Base-by-base conservation (phyloP, 2,113 vertebrate species). In the Lepisosteus oculatus region DNA sequence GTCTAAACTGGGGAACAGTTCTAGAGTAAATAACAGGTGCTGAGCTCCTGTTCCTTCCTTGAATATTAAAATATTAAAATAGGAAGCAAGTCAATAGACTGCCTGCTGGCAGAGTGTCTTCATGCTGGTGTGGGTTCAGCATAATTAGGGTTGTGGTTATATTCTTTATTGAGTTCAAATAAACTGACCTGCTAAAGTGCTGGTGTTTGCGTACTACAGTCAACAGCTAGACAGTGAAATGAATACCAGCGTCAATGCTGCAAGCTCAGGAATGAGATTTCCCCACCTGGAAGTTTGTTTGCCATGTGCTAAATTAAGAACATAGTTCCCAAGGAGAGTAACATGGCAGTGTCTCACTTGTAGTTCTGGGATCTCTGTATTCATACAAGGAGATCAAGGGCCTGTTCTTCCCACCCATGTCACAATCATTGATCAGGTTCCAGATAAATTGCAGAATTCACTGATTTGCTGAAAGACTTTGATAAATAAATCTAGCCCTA, bases 81-180 rank as follows among this genome's bases (percentile, higher is more conserved):
- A 82, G 87, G 82, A 81, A 88, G 86, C 87, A 87, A 89, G 87
- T 89, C 88, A 88, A 88, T 91, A 79, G 62, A 70, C 71, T 71
- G 55, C 72, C 74, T 76, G 65, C 78, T 76, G 78, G 75, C 72
- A 78, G 77, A 79, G 77, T 65, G 57, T 74, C 67, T 72, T 56
- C 43, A 65, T 63, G 84, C 85, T 90, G 83, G 88, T 84, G 87
- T 87, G 87, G 88, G 82, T 86, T 90, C 86, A 90, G 90, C 86
- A 86, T 81, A 79, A 77, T 62, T 73, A 45, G 75, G 73, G 43
- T 66, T 54, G 44, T 78, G 76, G 78, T 83, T 86, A 88, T 86
- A 89, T 88, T 88, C 73, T 75, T 54, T 42, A 87, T 88, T 67
- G 77, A 87, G 85, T 83, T 83, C 76, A 85, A 89, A 88, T 88